Evolutionary conservation across 1,140 invertebrate species (phyloP), one percentile per base, ranked within the genome.

Genomic region (Lordiphosa mommai): DNA sequence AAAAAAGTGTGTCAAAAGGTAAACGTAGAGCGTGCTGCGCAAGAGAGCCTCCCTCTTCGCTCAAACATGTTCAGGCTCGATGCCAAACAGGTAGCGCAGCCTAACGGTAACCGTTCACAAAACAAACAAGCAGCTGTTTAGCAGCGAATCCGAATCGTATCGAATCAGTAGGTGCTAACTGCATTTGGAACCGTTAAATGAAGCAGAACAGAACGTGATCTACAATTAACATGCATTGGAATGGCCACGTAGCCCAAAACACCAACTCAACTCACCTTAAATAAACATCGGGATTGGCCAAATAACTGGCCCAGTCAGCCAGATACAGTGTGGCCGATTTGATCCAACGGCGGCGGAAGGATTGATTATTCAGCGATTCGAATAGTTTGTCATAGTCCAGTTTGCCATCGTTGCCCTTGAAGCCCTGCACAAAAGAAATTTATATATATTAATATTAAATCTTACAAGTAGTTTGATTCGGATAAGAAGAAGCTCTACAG

Each of bases 321-420:
- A 96, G 89, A 66, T 94, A 94, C 43, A 92, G 92, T 1, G 94
- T 93, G 6, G 94, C 90, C 4, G 92, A 92, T 52, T 92, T 93
- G 53, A 96, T 93, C 95, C 95, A 95, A 51, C 94, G 91, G 48
- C 93, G 91, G 60, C 95, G 92, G 68, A 95, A 93, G 3, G 91
- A 92, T 14, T 93, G 93, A 77, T 95, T 95, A 67, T 96, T 94
- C 67, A 96, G 92, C 43, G 93, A 93, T 52, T 94, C 93, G 56
- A 95, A 91, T 40, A 95, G 92, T 52, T 91, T 91, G 44, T 93
- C 92, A 64, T 94, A 94, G 57, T 93, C 92, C 43, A 96, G 89
- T 10, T 91, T 92, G 0, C 94, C 95, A 44, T 92, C 89, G 2
- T 91, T 89, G 29, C 94, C 93, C 4, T 91, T 90, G 66, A 93